These are phyloP conservation scores for Druceiella hillmani DNA, from an alignment of 2,888 invertebrate genomes.

Conservation along the genomic window DNA sequence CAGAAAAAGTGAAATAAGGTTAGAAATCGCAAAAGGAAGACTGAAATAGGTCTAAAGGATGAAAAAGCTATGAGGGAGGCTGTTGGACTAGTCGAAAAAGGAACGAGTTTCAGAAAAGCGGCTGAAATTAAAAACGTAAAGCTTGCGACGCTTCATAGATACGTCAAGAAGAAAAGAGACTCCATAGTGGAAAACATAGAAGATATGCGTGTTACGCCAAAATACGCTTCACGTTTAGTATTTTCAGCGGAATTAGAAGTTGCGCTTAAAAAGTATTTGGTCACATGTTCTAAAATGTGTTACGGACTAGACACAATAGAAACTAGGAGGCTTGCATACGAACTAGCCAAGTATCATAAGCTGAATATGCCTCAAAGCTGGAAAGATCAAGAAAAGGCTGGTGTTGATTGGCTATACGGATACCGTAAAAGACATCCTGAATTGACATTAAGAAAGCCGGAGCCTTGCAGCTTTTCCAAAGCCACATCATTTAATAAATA, in stretches of 20 bases:
- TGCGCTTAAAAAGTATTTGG: constrained; percentile 9
- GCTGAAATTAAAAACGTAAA: constrained; percentile 11
- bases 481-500: constrained; percentile 17
- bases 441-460: constrained; percentile 19
- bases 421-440: constrained; percentile 13
- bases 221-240: constrained; percentile 15
- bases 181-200: constrained; percentile 2
- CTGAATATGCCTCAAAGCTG: constrained; percentile 17
- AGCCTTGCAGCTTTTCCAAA: constrained; percentile 19
- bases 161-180: constrained; percentile 14
- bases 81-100: constrained; percentile 13
- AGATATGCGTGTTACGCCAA: constrained; percentile 11
- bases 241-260: constrained; percentile 16
- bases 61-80: constrained; percentile 17
- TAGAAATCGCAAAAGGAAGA: constrained; percentile 13
- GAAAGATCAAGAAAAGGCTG: constrained; percentile 14
- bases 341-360: constrained; percentile 17
- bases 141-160: constrained; percentile 18
- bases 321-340: constrained; percentile 16
- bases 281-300: constrained; percentile 14
- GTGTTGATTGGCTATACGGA: constrained; percentile 11
- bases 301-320: constrained; percentile 15
- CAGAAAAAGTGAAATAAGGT: too few relatives aligned
- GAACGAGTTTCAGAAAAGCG: constrained; percentile 10
- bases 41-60: constrained; percentile 8